Base-by-base conservation (phyloP, 2,797 vertebrate genomes). In the Gambusia yucatana region DNA sequence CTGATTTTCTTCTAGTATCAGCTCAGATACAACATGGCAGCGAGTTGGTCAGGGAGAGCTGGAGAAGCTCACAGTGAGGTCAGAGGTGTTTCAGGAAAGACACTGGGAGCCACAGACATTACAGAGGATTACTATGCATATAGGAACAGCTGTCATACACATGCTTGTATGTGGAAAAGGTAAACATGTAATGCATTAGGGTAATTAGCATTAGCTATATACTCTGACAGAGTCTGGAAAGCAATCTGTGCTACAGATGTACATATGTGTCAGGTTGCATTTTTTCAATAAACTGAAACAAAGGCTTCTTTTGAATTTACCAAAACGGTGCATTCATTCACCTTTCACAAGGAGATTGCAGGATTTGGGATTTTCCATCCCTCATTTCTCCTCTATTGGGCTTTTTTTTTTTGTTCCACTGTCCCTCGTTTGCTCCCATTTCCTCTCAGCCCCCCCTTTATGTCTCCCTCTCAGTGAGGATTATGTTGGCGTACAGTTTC, bases 231-330 rank as follows among this genome's bases (percentile, higher is more conserved):
- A 57, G 36, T 73, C 46, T 73, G 47, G 25, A 71, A 46, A 71
- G 67, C 25, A 71, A 46, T 52, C 47, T 50, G 2, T 57, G n/a
- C 90, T 48, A 86, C 79, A 84, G 79, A 77, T 81, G 79, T 75
- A 86, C 80, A 87, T 90, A 84, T 85, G 90, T 81, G 83, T 76
- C 89, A 88, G 83, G 83, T 91, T 88, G 86, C 87, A 78, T 91
- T 93, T 94, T 94, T 89, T 89, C 87, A 95, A 94, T 95, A 93
- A 95, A 96, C 91, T 89, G 89, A 94, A 91, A 93, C 87, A 84
- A 84, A 90, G 57, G 83, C 82, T 33, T 87, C 88, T 78, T 90
- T 80, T 74, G 73, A 77, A 81, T 50, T 86, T 43, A 79, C 65
- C 8, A 48, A 76, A 73, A 13, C 25, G 43, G 43, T 72, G 36